phyloP scores from a whole-genome alignment of 2,797 vertebrate genomes.

The Acrocephalus scirpaceus region DNA sequence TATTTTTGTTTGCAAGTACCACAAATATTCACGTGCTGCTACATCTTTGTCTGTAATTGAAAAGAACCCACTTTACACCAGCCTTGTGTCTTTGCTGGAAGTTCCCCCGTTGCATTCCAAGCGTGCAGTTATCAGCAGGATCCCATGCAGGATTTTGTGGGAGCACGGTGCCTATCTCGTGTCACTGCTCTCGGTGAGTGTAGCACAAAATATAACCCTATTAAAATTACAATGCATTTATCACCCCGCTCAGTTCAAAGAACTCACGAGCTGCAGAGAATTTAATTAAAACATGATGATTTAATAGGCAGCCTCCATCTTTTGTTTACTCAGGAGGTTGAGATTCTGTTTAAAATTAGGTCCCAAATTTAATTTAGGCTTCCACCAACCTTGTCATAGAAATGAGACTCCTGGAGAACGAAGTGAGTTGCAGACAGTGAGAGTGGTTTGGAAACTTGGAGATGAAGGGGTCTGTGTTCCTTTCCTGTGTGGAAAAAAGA shows the following conservation, averaged over 20 bases:
- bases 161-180: conserved; percentile 17
- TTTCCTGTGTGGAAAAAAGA: neutral
- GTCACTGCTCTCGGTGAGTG: conserved; percentile 24
- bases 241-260: conserved; percentile 66
- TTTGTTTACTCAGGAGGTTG: conserved; percentile 73
- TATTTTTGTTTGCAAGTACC: neutral
- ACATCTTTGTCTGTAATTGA: neutral
- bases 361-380: conserved; percentile 73
- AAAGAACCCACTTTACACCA: neutral
- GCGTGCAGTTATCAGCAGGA: conserved; percentile 31
- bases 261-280: conserved; percentile 60
- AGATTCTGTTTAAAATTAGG: conserved; percentile 73
- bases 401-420: neutral
- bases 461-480: neutral
- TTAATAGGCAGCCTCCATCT: conserved; percentile 75
- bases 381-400: conserved; percentile 36
- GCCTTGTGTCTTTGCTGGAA: neutral
- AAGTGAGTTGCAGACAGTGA: neutral
- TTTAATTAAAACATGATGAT: conserved; percentile 82
- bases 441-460: neutral
- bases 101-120: neutral
- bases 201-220: conserved; percentile 67
- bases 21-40: neutral
- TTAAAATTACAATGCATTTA: conserved; percentile 73
- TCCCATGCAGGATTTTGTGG: neutral